Percentiles rank a stretch among this genome's conserved stretches.
These are phyloP conservation scores for Rissa tridactyla DNA, from an alignment of 2,113 vertebrate genomes.

Conservation along the genomic window DNA sequence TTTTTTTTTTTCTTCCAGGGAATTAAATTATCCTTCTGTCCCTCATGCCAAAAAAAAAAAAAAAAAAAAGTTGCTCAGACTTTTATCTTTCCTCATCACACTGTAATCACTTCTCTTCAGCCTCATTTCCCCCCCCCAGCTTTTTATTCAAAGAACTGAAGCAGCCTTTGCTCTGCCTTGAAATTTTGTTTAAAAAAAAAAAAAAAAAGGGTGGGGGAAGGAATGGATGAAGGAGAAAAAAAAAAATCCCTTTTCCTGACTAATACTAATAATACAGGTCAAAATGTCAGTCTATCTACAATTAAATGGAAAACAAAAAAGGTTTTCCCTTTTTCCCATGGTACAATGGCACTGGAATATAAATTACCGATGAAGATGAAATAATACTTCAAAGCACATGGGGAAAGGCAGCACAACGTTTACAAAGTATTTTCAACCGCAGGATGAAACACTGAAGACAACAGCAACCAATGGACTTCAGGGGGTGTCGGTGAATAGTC, in stretches of 20 bases:
- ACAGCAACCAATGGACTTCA: conserved; percentile 69
- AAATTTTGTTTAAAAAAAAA: conserved; percentile 70
- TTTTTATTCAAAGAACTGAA: conserved; percentile 68
- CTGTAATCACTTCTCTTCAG: conserved; percentile 73
- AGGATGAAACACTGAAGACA: conserved; percentile 67
- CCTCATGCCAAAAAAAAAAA: neutral
- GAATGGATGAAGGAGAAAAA: neutral
- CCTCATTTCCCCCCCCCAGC: conserved; percentile 29
- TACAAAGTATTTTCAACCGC: conserved; percentile 74
- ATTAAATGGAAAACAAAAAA: conserved; percentile 79
- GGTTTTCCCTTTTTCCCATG: conserved; percentile 67
- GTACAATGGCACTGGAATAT: conserved; percentile 78
- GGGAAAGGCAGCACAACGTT: conserved; percentile 68
- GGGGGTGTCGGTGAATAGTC: conserved; percentile 72
- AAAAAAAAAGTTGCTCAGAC: conserved; percentile 59
- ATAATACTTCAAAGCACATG: conserved; percentile 82
- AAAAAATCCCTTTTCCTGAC: conserved; percentile 74
- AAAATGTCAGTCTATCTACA: conserved; percentile 78
- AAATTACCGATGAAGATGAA: conserved; percentile 79
- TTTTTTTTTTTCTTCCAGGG: conserved; percentile 24
- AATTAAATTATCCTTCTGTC: conserved; percentile 56
- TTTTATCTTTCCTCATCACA: conserved; percentile 71
- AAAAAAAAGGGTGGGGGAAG: neutral
- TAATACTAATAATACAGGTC: conserved; percentile 81
- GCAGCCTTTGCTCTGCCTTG: conserved; percentile 70